phyloP scores from a whole-genome alignment of 2,113 vertebrate species.

The Microtus ochrogaster region DNA sequence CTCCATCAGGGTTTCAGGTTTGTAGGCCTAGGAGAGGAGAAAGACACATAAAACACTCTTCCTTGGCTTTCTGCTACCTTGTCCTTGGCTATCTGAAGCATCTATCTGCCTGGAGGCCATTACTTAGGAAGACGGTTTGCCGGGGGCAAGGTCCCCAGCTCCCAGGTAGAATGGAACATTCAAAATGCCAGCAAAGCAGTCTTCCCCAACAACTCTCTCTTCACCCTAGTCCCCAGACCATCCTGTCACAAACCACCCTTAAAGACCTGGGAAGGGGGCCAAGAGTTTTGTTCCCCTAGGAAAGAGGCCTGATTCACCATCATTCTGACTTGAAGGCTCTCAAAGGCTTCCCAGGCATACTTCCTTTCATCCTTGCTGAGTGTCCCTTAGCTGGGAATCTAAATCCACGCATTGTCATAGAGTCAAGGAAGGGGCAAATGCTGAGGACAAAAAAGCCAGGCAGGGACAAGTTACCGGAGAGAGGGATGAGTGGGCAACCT shows the following conservation, averaged over 20 bases:
- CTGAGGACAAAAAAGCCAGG: not conserved
- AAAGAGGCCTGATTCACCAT: not conserved
- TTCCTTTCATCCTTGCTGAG: not conserved
- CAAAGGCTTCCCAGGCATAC: not conserved
- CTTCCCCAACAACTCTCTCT: not conserved
- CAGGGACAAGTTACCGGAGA: not conserved
- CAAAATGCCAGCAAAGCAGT: not conserved
- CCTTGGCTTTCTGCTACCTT: not conserved
- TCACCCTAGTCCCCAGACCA: not conserved
- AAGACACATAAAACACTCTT: not conserved
- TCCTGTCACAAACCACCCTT: not conserved
- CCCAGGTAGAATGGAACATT: not conserved
- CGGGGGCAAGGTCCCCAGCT: not conserved
- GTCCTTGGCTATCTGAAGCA: not conserved
- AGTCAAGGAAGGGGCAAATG: not conserved
- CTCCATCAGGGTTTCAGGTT: constrained; percentile 13
- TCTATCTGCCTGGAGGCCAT: not conserved
- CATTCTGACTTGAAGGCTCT: not conserved
- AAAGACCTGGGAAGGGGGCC: not conserved
- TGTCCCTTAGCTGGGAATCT: not conserved
- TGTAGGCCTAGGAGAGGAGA: not conserved
- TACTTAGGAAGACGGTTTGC: not conserved
- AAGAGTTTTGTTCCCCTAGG: not conserved
- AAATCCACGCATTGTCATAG: not conserved
- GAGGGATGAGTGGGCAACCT: not conserved